Evolutionary conservation across 2,113 vertebrate species (phyloP).

Genomic region (Leptobrachium ailaonicum): DNA sequence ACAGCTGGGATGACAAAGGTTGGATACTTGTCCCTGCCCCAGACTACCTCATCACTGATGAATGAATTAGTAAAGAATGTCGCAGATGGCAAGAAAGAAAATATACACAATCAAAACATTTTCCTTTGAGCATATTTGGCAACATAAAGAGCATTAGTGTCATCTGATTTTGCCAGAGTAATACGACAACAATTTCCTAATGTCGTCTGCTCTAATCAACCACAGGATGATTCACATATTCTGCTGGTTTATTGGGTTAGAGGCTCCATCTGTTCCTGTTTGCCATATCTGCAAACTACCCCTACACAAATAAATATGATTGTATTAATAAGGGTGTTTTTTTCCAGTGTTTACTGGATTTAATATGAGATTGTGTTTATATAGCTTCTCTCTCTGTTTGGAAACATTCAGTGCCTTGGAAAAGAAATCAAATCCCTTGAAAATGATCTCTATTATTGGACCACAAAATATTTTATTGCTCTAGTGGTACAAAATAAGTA

Average conservation of each 20-base stretch:
- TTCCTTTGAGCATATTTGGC: conserved; percentile 30
- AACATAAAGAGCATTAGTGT: conserved; percentile 33
- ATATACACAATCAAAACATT: conserved; percentile 35
- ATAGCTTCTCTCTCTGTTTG: no score
- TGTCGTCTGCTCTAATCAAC: conserved; percentile 39
- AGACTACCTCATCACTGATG: no score
- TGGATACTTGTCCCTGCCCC: no score
- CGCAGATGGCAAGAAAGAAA: conserved; percentile 11
- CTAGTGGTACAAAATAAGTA: no score
- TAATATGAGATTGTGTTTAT: no score
- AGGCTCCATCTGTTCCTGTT: conserved; percentile 30
- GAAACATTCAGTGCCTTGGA: no score
- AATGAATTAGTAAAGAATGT: background rate
- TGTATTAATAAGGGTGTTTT: conserved; percentile 31
- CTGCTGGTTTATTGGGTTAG: conserved; percentile 22
- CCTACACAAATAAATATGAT: conserved; percentile 43
- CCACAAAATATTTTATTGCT: no score
- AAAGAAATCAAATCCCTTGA: no score
- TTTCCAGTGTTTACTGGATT: background rate
- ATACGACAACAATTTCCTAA: conserved; percentile 19
- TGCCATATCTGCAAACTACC: conserved; percentile 5
- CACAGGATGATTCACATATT: conserved; percentile 6
- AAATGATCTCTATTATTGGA: no score
- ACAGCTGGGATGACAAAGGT: no score
- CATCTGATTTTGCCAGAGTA: conserved; percentile 41